Evolutionary conservation across 2,113 vertebrate species (phyloP).

Genomic region (Ctenodactylus gundi): DNA sequence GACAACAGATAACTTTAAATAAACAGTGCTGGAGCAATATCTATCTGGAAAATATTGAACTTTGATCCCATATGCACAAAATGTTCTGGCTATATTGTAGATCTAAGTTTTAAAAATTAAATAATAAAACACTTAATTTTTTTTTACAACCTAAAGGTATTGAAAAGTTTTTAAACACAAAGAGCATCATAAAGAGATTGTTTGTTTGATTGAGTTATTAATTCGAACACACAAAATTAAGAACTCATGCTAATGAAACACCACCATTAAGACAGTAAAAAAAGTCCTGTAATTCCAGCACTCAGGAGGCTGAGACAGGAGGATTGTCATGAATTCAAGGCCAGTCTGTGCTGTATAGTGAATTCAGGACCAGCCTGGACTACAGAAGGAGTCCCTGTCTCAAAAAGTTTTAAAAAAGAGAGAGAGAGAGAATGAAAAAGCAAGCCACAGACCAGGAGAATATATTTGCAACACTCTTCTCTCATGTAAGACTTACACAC

Average conservation of each 20-base stretch:
- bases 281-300: too few species aligned
- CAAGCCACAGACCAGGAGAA: background rate
- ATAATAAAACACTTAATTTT: too few species aligned
- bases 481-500: background rate
- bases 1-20: background rate
- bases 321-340: too few species aligned
- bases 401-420: background rate
- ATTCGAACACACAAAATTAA: conserved; percentile 41
- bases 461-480: background rate
- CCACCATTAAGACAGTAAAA: background rate
- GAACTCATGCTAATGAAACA: background rate
- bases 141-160: background rate
- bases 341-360: too few species aligned
- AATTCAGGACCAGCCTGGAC: too few species aligned
- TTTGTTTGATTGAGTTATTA: background rate
- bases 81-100: background rate
- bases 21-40: background rate
- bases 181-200: background rate
- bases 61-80: background rate
- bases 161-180: background rate
- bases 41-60: background rate
- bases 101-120: conserved; percentile 24
- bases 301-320: too few species aligned
- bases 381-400: too few species aligned
- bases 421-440: background rate